These are phyloP conservation scores for Octopus bimaculoides DNA, from an alignment of 1,140 invertebrate genomes.

Conservation along the genomic window DNA sequence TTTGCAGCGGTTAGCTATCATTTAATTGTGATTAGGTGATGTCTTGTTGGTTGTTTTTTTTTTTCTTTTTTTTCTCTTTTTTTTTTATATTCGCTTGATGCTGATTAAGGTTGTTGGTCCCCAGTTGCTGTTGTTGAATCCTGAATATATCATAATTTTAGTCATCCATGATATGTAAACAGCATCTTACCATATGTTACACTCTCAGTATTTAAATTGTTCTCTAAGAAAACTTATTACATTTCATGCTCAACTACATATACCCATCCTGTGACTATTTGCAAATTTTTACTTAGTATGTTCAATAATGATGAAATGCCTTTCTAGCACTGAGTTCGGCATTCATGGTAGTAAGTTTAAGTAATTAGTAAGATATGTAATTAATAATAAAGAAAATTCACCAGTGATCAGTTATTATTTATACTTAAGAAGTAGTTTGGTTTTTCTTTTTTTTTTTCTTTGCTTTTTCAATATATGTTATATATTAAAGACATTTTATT, in stretches of 20 bases:
- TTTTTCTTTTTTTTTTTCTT: too few relatives aligned
- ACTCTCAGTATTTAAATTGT: neutral
- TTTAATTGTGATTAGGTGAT: neutral
- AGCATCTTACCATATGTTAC: neutral
- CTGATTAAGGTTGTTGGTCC: neutral
- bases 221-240: neutral
- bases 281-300: neutral
- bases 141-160: neutral
- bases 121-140: conserved; percentile 5
- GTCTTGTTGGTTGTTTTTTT: neutral
- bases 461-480: too few relatives aligned
- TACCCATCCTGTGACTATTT: conserved; percentile 4
- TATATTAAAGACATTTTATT: too few relatives aligned
- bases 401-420: too few relatives aligned
- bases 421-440: too few relatives aligned
- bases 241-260: neutral
- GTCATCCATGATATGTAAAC: neutral
- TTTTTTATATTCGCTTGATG: neutral
- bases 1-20: conserved; percentile 5
- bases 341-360: too few relatives aligned
- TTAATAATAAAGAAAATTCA: too few relatives aligned
- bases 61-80: neutral
- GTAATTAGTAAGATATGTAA: too few relatives aligned
- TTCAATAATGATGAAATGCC: too few relatives aligned
- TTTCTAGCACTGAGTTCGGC: too few relatives aligned